Evolutionary conservation across 37 sponge, comb jelly and placozoan species (phyloP).

Genomic region (Cladorhizidae sp.): DNA sequence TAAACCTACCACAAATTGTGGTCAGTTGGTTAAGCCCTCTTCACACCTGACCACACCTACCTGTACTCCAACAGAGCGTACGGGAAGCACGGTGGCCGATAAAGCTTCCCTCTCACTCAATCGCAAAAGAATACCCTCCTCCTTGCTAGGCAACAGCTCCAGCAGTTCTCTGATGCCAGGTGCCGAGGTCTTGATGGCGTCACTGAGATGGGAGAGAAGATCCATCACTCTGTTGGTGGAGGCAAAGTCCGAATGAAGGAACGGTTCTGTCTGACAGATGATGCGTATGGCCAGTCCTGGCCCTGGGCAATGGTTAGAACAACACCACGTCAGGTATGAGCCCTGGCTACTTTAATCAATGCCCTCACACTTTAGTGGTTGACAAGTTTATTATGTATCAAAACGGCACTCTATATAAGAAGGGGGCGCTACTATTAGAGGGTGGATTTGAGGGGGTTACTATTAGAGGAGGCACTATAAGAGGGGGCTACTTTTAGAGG

Average conservation of each 20-base stretch:
- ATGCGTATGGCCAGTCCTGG: slow-evolving; percentile 87
- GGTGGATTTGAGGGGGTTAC: no score
- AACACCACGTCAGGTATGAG: no score
- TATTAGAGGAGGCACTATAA: neutral
- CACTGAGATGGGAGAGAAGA: neutral
- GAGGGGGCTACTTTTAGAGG: neutral
- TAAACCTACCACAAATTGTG: no score
- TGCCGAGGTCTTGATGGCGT: neutral
- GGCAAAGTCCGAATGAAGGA: slow-evolving; percentile 39
- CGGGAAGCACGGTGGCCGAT: slow-evolving; percentile 74
- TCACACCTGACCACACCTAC: slow-evolving; percentile 21
- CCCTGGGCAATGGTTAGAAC: slow-evolving; percentile 16
- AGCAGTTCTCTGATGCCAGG: neutral
- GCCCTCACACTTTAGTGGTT: no score
- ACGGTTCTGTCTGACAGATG: slow-evolving; percentile 59
- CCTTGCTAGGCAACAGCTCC: neutral
- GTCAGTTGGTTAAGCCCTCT: no score
- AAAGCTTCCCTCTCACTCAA: slow-evolving; percentile 36
- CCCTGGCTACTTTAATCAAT: no score
- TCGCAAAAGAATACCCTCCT: slow-evolving; percentile 50
- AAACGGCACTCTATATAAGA: no score
- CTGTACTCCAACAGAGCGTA: slow-evolving; percentile 87
- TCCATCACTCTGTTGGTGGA: slow-evolving; percentile 33
- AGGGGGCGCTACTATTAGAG: no score
- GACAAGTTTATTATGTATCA: no score